These are phyloP conservation scores for Macrochelys suwanniensis DNA, from an alignment of 2,797 vertebrate genomes.

Conservation along the genomic window DNA sequence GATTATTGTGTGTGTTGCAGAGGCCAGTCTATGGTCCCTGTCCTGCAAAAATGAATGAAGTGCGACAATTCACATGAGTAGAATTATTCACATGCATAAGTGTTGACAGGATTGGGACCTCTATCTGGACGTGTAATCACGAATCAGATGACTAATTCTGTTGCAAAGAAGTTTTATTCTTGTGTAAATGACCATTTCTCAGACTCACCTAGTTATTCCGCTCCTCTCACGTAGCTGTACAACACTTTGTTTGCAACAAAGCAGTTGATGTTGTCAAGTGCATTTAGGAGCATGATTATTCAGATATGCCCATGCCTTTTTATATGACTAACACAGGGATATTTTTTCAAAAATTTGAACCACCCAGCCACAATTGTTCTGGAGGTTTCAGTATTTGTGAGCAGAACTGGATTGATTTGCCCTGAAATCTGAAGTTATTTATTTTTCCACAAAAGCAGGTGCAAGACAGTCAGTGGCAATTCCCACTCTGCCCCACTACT, in stretches of 20 bases:
- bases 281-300: neutral
- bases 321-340: neutral
- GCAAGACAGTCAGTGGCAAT: neutral
- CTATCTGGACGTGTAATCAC: neutral
- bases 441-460: neutral
- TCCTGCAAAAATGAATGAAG: neutral
- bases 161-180: neutral
- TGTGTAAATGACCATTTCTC: neutral
- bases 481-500: neutral
- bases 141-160: neutral
- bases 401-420: neutral
- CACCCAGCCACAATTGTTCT: neutral
- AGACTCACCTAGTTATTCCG: neutral
- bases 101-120: neutral
- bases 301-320: neutral
- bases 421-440: neutral
- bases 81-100: neutral
- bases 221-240: neutral
- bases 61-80: neutral
- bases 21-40: neutral
- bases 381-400: neutral
- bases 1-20: neutral
- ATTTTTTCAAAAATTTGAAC: neutral
- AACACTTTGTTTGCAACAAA: neutral
- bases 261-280: neutral